Conservation (phyloP, 2,113 vertebrate species). For the Anarrhichthys ocellatus region DNA sequence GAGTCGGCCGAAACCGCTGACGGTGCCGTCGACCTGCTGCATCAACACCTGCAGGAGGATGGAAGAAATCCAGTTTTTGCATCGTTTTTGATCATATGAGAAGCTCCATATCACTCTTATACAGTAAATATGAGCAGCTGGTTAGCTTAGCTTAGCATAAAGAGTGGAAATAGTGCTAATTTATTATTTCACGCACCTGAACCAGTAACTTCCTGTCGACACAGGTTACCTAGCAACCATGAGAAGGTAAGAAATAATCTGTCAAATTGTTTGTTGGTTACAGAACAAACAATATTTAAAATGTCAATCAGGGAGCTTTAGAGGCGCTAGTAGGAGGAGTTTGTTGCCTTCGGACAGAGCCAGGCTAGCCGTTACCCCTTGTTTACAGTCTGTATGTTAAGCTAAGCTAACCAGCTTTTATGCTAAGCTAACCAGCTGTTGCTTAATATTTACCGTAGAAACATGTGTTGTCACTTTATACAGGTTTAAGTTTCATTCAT, state of each 20-base stretch:
- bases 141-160: background rate
- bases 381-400: background rate
- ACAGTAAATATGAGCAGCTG: background rate
- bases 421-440: background rate
- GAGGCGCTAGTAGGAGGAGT: background rate
- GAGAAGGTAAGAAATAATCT: background rate
- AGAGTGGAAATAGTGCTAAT: background rate
- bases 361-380: background rate
- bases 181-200: too few species aligned
- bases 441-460: background rate
- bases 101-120: background rate
- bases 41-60: conserved; percentile 84
- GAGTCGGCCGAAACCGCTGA: conserved; percentile 92
- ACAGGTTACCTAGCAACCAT: background rate
- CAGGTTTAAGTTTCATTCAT: too few species aligned
- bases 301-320: background rate
- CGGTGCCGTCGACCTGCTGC: conserved; percentile 79
- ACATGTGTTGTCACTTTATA: background rate
- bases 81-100: background rate
- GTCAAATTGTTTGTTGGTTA: background rate
- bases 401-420: background rate
- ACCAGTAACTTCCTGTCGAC: background rate
- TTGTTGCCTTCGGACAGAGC: background rate
- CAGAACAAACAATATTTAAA: background rate
- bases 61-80: background rate